Base-by-base conservation (phyloP, 2,888 invertebrate genomes). In the Campaea margaritaria region DNA sequence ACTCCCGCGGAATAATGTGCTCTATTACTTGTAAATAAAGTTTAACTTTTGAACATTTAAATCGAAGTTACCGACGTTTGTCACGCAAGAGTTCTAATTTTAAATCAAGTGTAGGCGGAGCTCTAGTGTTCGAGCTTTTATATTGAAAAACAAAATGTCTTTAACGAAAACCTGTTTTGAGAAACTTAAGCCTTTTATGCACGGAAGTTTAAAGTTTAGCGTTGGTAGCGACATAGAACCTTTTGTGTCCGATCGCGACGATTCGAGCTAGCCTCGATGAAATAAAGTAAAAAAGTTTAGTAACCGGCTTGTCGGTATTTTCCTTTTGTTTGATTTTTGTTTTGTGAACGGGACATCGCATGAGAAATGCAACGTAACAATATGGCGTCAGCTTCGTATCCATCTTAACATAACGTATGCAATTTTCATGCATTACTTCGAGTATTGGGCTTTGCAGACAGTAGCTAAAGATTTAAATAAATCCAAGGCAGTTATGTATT, bases 81-180 rank as follows among this genome's bases (percentile, higher is more conserved):
- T 91, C 91, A 91, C 83, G 90, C 89, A 87, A 90, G 90, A 89
- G 89, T 92, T 92, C 91, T 91, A 91, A 92, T 92, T 92, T 92
- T 91, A 91, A 92, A 91, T 89, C 89, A 89, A 91, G 91, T 90
- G 92, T 92, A 92, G 92, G 92, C 92, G 92, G 92, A 89, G 92
- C 88, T 86, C 86, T 87, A 76, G 77, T 83, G 86, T 85, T 75
- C 81, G 84, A 87, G 89, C 87, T 90, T 89, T 87, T 86, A 83
- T 86, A 91, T 89, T 89, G 88, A 90, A 90, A 90, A 89, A 89
- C 89, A 88, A 86, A 92, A 91, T 86, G 91, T 89, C 89, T 91
- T 88, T 89, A 87, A 87, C 88, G 87, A 85, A 88, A 90, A 91
- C 88, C 86, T 85, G 90, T 89, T 90, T 87, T 79, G 82, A 86